These are phyloP conservation scores for Agonopterix alstromeriana DNA, from an alignment of 2,888 invertebrate species.

Conservation along the genomic window DNA sequence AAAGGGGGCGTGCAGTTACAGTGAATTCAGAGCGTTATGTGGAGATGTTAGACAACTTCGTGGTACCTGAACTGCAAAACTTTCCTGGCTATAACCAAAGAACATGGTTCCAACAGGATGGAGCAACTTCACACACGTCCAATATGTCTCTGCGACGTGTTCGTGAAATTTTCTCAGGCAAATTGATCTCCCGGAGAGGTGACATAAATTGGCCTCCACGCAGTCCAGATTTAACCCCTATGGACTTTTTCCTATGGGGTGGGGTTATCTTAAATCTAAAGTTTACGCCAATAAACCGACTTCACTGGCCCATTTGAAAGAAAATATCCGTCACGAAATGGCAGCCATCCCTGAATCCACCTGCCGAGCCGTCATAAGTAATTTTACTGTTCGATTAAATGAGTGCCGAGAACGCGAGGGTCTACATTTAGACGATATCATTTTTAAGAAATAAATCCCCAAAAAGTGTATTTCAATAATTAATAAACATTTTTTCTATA, in stretches of 20 bases:
- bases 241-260: constrained; percentile 10
- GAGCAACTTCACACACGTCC: constrained; percentile 11
- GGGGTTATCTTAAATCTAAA: constrained; percentile 9
- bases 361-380: constrained; percentile 9
- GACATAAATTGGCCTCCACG: constrained; percentile 8
- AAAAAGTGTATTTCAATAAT: too few species aligned
- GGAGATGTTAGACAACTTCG: constrained; percentile 11
- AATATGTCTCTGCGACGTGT: constrained; percentile 4
- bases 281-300: constrained; percentile 3
- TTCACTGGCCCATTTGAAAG: background rate
- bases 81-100: constrained; percentile 15
- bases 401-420: constrained; percentile 11
- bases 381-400: constrained; percentile 11
- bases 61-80: constrained; percentile 13
- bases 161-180: constrained; percentile 2
- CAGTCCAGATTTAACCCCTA: constrained; percentile 8
- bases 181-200: constrained; percentile 2
- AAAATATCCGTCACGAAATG: constrained; percentile 10
- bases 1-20: constrained; percentile 1
- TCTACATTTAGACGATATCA: constrained; percentile 12
- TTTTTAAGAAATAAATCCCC: too few species aligned
- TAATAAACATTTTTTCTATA: too few species aligned
- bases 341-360: constrained; percentile 8
- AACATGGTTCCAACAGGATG: constrained; percentile 16
- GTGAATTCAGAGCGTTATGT: constrained; percentile 11